phyloP scores from a whole-genome alignment of 2,797 vertebrate species.

The Bradypodion ventrale region DNA sequence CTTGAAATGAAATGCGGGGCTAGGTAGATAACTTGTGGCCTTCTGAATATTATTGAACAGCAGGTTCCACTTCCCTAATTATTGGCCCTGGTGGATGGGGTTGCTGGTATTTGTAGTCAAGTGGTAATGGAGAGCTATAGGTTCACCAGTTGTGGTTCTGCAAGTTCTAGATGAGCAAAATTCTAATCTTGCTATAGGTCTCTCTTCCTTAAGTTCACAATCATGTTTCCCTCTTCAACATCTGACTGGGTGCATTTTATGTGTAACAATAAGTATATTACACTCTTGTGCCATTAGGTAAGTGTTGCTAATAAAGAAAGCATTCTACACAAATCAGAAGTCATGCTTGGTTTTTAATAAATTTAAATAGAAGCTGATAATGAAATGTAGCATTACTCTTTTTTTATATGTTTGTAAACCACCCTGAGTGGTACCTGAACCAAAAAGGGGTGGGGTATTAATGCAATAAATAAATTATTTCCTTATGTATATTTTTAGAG shows the following conservation, averaged over 20 bases:
- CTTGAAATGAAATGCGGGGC: not conserved
- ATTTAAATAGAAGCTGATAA: not conserved
- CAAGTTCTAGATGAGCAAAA: not conserved
- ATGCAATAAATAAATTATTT: no score
- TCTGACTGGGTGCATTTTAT: not conserved
- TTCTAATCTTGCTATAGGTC: no score
- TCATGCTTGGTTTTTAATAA: not conserved
- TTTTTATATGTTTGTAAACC: no score
- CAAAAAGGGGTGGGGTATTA: no score
- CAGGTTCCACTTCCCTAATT: not conserved
- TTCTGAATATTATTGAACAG: not conserved
- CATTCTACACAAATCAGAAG: not conserved
- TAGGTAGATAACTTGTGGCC: not conserved
- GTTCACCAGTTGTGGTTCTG: not conserved
- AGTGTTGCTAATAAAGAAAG: not conserved
- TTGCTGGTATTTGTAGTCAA: not conserved
- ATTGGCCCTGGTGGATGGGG: not conserved
- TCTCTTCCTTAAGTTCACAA: not conserved
- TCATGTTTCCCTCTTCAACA: not conserved
- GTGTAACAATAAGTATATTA: not conserved
- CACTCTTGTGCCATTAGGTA: not conserved
- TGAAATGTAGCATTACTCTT: not conserved
- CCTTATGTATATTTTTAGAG: not conserved
- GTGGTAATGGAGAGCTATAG: not conserved
- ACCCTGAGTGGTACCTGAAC: no score